phyloP scores from a whole-genome alignment of 2,888 invertebrate genomes.

The Digitonthophagus gazella region DNA sequence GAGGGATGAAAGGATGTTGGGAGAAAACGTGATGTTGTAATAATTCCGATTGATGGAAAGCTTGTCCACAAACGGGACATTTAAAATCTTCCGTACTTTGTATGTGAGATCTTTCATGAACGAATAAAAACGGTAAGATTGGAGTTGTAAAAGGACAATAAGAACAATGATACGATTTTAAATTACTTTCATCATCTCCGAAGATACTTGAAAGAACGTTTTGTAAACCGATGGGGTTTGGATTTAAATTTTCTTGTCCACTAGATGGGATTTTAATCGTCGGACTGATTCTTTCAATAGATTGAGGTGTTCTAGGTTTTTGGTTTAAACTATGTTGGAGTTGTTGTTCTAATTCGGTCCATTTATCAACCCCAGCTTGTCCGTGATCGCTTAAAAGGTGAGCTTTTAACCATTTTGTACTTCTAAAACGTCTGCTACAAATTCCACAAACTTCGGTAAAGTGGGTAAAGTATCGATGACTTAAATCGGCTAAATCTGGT shows the following conservation, averaged over 20 bases:
- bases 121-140: slow-evolving; percentile 85
- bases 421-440: slow-evolving; percentile 83
- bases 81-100: slow-evolving; percentile 46
- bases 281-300: slow-evolving; percentile 48
- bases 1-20: slow-evolving; percentile 55
- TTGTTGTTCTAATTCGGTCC: slow-evolving; percentile 59
- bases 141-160: slow-evolving; percentile 88
- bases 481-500: slow-evolving; percentile 59
- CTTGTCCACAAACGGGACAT: slow-evolving; percentile 62
- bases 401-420: slow-evolving; percentile 83
- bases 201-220: slow-evolving; percentile 57
- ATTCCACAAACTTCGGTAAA: slow-evolving; percentile 79
- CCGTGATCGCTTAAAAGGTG: slow-evolving; percentile 87
- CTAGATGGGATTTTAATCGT: slow-evolving; percentile 61
- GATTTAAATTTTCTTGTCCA: slow-evolving; percentile 39
- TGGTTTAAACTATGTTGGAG: slow-evolving; percentile 46
- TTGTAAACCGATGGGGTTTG: slow-evolving; percentile 51
- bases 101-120: slow-evolving; percentile 83
- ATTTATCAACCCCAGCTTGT: slow-evolving; percentile 61
- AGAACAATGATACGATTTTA: slow-evolving; percentile 84
- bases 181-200: slow-evolving; percentile 53
- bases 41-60: slow-evolving; percentile 57
- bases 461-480: slow-evolving; percentile 64
- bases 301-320: slow-evolving; percentile 33
- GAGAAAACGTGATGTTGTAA: slow-evolving; percentile 64